Conservation (phyloP, 2,797 vertebrate species). For the Melanotaenia trifasciata region DNA sequence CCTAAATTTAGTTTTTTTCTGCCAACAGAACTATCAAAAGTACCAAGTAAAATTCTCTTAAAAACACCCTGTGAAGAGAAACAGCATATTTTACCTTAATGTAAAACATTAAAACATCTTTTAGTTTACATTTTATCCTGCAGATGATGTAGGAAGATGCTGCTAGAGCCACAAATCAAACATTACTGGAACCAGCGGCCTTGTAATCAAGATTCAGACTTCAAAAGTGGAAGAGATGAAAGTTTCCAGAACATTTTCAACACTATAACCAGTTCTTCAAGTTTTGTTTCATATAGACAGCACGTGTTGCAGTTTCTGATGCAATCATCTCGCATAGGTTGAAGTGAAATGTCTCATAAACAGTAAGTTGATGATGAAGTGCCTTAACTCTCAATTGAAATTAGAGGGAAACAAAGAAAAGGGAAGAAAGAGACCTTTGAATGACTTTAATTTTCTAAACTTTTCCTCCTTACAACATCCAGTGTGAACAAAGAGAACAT, state of each 20-base stretch:
- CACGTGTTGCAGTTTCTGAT: not conserved
- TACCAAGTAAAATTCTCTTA: not conserved
- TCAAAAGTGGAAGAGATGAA: not conserved
- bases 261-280: not conserved
- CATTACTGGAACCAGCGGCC: not conserved
- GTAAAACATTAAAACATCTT: not conserved
- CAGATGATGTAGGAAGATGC: not conserved
- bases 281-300: not conserved
- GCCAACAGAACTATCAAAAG: no score
- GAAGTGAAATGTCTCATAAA: slow-evolving; percentile 17
- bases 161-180: not conserved
- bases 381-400: not conserved
- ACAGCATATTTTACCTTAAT: not conserved
- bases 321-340: not conserved
- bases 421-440: slow-evolving; percentile 10
- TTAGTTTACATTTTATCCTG: not conserved
- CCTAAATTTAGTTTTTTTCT: no score
- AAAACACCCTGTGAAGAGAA: not conserved
- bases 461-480: not conserved
- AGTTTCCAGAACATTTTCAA: not conserved
- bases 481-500: not conserved
- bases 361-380: slow-evolving; percentile 3
- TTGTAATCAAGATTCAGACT: not conserved
- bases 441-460: not conserved
- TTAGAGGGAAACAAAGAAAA: slow-evolving; percentile 19